Percentiles rank a stretch among this genome's conserved stretches.
phyloP scores from a whole-genome alignment of 2,797 vertebrate species.

The Platyrinchus mystaceus region DNA sequence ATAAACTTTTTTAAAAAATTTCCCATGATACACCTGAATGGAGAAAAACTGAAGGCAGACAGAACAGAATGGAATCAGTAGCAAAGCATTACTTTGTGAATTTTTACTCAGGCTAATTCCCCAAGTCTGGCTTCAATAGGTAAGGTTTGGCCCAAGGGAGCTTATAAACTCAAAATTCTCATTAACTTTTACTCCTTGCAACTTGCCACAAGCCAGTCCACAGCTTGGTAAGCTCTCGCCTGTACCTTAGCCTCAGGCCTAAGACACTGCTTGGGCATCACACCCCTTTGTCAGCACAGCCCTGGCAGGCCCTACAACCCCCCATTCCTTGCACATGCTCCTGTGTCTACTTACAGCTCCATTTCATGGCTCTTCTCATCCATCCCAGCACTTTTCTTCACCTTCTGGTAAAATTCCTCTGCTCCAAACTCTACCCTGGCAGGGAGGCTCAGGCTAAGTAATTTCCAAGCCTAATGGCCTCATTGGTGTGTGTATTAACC shows the following conservation, averaged over 20 bases:
- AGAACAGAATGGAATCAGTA: not conserved
- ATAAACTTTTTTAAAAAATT: not conserved
- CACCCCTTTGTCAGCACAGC: not conserved
- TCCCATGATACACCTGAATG: not conserved
- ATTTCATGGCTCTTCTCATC: not conserved
- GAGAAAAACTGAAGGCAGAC: not conserved
- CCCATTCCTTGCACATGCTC: not conserved
- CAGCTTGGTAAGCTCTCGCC: not conserved
- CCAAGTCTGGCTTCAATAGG: not conserved
- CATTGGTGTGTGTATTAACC: not conserved
- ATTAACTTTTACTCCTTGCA: not conserved
- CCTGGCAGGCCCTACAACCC: not conserved
- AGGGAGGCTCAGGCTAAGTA: not conserved
- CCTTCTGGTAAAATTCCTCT: not conserved
- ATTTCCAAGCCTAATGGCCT: not conserved
- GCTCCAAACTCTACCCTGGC: not conserved
- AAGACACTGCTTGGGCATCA: accelerated
- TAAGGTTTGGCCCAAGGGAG: not conserved
- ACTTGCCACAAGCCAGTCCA: not conserved
- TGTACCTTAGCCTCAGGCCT: not conserved
- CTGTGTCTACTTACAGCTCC: not conserved
- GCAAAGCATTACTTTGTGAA: not conserved
- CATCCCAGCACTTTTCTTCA: not conserved
- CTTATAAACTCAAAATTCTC: not conserved
- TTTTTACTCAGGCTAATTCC: not conserved